Conservation (phyloP, 2,797 vertebrate species). For the Pelochelys cantorii region DNA sequence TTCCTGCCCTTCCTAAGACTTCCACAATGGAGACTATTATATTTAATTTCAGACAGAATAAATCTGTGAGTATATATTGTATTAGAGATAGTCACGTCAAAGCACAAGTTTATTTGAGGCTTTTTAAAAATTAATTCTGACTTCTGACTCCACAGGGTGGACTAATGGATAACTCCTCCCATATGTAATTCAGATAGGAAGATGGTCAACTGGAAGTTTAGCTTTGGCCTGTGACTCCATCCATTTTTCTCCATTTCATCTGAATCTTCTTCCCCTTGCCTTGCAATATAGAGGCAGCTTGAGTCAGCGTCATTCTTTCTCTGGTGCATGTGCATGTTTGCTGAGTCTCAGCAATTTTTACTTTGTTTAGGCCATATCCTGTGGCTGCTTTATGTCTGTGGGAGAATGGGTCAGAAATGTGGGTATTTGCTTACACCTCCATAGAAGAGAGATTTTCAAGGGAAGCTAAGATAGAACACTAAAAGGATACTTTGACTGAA, state of each 20-base stretch:
- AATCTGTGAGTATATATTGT: not conserved
- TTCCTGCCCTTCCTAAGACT: not conserved
- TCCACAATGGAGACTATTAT: not conserved
- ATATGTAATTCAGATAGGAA: not conserved
- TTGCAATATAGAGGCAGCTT: not conserved
- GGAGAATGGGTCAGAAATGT: not conserved
- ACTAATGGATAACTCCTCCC: not conserved
- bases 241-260: not conserved
- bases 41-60: not conserved
- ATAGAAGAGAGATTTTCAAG: not conserved
- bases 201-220: not conserved
- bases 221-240: not conserved
- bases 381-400: not conserved
- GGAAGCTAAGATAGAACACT: not conserved
- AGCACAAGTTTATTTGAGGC: not conserved
- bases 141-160: not conserved
- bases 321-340: not conserved
- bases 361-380: not conserved
- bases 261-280: not conserved
- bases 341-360: not conserved
- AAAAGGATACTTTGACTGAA: not conserved
- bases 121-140: not conserved
- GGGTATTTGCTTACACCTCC: not conserved
- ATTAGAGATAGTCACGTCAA: not conserved
- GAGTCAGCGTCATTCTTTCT: not conserved